Evolutionary conservation across 2,888 invertebrate genomes (phyloP), one percentile per base, ranked within the genome.

Genomic region (Synergus japonicus): DNA sequence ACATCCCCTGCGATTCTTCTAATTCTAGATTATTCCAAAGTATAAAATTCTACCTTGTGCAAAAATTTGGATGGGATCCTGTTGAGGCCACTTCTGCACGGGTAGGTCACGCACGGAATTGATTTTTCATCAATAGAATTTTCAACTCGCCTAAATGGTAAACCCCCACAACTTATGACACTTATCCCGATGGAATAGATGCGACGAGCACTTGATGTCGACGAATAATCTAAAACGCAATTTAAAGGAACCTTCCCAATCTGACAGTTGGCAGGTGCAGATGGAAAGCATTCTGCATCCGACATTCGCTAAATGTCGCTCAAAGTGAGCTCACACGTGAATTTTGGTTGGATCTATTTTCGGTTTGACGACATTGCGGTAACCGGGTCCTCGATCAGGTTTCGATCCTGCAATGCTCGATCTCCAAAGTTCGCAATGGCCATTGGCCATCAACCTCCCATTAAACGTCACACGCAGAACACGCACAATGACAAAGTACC

Each of bases 381-480:
- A 58, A 46, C 49, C 37, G 77, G 60, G 78, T 67, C 67, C 83
- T 82, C 73, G 60, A 83, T 84, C 80, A 82, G 78, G 29, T 66
- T 80, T 79, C 49, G 76, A 67, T 73, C 76, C 79, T 77, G 78
- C 76, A 81, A 76, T 49, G 76, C 76, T 13, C 73, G 78, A 77
- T 76, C 58, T 58, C 58, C 49, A 46, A 76, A 66, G 80, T 76
- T 79, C 77, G 54, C 80, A 78, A 82, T 77, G 80, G 83, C 80
- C 46, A 76, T 78, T 79, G 79, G 83, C 85, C 85, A 78, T 84
- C 82, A 78, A 81, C 83, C 86, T 83, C 81, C 89, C 88, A 88
- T 90, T 90, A 90, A 90, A 90, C 86, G 91, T 91, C 91, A 90
- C 85, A 86, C 80, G 85, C 89, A 85, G 85, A 86, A 83, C 86